A percentile compares a stretch with the other conserved stretches of the same genome.
phyloP scores from a whole-genome alignment of 2,797 vertebrate species.

The Pteronotus mesoamericanus region DNA sequence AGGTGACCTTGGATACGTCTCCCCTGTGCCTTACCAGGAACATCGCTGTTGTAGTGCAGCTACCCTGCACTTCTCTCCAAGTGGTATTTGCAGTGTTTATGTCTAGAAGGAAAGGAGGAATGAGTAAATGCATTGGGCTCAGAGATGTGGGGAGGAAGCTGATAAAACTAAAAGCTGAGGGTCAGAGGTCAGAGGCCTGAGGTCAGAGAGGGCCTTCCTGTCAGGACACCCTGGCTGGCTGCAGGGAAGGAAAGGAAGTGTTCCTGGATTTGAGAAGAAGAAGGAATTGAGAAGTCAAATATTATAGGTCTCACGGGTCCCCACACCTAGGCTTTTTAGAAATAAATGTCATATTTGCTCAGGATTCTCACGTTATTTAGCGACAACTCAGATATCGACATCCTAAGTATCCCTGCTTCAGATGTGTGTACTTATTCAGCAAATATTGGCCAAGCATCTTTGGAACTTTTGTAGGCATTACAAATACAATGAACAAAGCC shows the following conservation, averaged over 20 bases:
- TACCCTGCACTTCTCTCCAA: accelerated
- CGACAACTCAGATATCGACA: neutral
- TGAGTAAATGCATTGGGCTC: accelerated
- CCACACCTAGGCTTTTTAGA: neutral
- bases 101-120: neutral
- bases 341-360: neutral
- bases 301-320: accelerated
- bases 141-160: too few relatives aligned
- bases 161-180: neutral
- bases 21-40: neutral
- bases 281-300: neutral
- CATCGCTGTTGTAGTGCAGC: neutral
- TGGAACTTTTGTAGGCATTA: neutral
- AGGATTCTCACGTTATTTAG: neutral
- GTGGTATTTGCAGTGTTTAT: too few relatives aligned
- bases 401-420: neutral
- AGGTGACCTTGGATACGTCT: neutral
- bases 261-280: neutral
- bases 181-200: neutral
- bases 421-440: neutral
- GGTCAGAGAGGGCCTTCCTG: neutral
- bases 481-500: neutral
- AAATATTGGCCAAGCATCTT: neutral
- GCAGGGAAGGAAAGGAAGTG: neutral
- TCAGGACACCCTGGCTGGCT: too few relatives aligned